A percentile compares a stretch with the other conserved stretches of the same genome.
Evolutionary conservation across 1,140 invertebrate genomes (phyloP).

Genomic region (Ectropis grisescens): DNA sequence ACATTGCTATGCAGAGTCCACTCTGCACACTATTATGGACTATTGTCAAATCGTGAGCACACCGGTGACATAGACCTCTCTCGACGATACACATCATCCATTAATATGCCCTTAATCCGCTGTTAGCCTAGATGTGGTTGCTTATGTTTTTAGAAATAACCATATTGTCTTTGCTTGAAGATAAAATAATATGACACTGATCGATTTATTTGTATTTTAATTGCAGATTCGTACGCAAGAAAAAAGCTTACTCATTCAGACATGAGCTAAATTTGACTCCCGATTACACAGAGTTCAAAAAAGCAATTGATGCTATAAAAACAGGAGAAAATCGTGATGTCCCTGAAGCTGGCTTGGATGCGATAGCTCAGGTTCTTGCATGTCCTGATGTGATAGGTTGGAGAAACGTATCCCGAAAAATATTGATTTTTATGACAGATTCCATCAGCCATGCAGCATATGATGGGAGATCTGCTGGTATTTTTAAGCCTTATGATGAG

Average conservation of each 20-base stretch:
- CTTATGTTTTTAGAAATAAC: too few species aligned
- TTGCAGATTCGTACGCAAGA: constrained; percentile 81
- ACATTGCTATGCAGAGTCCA: too few species aligned
- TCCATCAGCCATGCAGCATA: constrained; percentile 75
- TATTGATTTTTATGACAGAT: constrained; percentile 76
- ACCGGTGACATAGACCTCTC: too few species aligned
- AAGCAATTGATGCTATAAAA: constrained; percentile 62
- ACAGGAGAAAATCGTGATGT: constrained; percentile 80
- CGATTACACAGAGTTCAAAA: constrained; percentile 77
- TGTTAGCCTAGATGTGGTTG: too few species aligned
- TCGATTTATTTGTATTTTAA: too few species aligned
- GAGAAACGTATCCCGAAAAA: constrained; percentile 72
- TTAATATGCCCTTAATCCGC: too few species aligned
- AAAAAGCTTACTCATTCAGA: constrained; percentile 87
- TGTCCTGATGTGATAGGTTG: constrained; percentile 76
- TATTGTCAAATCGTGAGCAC: too few species aligned
- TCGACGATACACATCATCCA: too few species aligned
- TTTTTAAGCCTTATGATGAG: constrained; percentile 89
- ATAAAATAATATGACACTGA: too few species aligned
- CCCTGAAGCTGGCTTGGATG: constrained; percentile 86
- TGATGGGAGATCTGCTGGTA: constrained; percentile 83
- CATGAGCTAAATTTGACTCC: constrained; percentile 85
- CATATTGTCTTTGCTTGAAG: too few species aligned
- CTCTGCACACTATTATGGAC: too few species aligned
- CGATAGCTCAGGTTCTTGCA: constrained; percentile 81